Evolutionary conservation across 2,888 invertebrate species (phyloP), one percentile per base, ranked within the genome.

Genomic region (Hemithea aestivaria): DNA sequence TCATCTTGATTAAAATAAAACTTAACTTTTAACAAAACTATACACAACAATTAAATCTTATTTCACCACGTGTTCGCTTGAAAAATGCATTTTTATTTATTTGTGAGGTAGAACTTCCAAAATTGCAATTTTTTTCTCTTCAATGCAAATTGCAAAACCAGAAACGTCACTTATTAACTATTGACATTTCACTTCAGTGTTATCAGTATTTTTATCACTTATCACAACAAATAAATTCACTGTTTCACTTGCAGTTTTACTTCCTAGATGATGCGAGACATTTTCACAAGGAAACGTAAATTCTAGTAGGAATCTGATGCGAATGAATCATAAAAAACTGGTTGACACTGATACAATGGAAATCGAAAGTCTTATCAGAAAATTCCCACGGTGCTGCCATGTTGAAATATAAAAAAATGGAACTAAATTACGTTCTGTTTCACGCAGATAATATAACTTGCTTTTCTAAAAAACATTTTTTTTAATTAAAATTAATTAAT

Each of bases 161-260:
- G 65, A 82, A 80, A 85, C 83, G 84, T 84, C 85, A 85, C 75
- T 71, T 64, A 67, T 61, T 73, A 62, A 31, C 8, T 67, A 66
- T 66, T 75, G 77, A 78, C 76, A 76, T 71, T 67, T 68, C 58
- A 53, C 49, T 63, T 56, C 70, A 71, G 70, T 70, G 68, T 70
- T 72, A 69, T 72, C 72, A 73, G 58, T 60, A 36, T 44, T 63
- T n/a, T 59, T 62, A 63, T 59, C 66, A 65, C 25, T 32, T 33
- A 35, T 27, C 38, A 51, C 10, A 48, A 43, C 48, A 51, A 52
- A 51, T 34, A 37, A 46, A 51, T 28, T 41, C 42, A 42, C 38
- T 51, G 60, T 56, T 48, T 5, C 16, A 16, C 16, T 16, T 16
- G 16, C n/a, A n/a, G 5, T 16, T 2, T 4, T 16, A 16, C 16